Evolutionary conservation across 1,140 invertebrate genomes (phyloP).

Genomic region (Leptonema lineaticorne): DNA sequence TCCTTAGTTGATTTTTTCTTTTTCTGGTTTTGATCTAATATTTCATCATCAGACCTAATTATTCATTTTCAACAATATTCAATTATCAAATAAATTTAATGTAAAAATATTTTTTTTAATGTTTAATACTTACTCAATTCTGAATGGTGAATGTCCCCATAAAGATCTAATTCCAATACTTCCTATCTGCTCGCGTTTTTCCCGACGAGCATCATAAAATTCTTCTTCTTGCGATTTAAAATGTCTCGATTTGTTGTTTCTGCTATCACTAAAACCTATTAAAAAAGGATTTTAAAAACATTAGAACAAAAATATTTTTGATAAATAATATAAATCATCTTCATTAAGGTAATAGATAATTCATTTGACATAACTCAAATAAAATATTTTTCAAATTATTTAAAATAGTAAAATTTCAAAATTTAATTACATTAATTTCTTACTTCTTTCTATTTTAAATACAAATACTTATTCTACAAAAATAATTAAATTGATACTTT

Average conservation of each 20-base stretch:
- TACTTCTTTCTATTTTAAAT: background rate
- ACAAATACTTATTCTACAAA: background rate
- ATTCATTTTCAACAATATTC: constrained; percentile 40
- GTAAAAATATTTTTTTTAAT: no score
- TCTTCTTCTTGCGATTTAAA: constrained; percentile 59
- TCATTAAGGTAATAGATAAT: background rate
- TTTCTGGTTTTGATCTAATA: constrained; percentile 55
- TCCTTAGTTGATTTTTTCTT: constrained; percentile 52
- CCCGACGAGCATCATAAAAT: constrained; percentile 64
- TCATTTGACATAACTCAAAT: no score
- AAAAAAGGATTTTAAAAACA: background rate
- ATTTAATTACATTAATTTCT: background rate
- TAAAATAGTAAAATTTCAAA: background rate
- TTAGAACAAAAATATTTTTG: constrained; percentile 9
- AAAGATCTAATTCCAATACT: constrained; percentile 64
- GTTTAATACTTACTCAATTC: constrained; percentile 66
- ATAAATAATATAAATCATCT: no score
- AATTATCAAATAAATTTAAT: background rate
- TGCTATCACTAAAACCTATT: constrained; percentile 41
- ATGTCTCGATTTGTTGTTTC: constrained; percentile 41
- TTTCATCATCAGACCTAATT: constrained; percentile 54
- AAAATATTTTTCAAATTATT: constrained; percentile 6
- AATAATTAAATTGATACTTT: constrained; percentile 11
- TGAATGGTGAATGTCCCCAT: constrained; percentile 72
- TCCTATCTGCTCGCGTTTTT: constrained; percentile 72